Evolutionary conservation across 2,797 vertebrate genomes (phyloP).

Genomic region (Sphenodon punctatus): DNA sequence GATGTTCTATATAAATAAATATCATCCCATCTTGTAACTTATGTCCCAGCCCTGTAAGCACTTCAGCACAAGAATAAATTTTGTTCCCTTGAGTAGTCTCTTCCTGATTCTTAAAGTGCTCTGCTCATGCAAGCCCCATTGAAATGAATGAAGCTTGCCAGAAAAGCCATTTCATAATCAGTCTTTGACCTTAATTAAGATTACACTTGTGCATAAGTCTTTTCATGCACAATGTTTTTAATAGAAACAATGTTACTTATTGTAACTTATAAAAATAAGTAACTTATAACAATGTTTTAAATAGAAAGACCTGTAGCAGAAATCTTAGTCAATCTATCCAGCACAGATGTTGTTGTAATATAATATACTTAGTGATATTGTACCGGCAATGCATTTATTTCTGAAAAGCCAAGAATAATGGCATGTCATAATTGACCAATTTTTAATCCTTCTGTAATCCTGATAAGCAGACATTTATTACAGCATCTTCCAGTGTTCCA

Average conservation of each 20-base stretch:
- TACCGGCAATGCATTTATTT: neutral
- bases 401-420: neutral
- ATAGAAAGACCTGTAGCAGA: neutral
- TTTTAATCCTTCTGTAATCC: slow-evolving; percentile 25
- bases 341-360: slow-evolving; percentile 9
- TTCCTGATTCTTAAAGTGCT: too few relatives aligned
- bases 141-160: too few relatives aligned
- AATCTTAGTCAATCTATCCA: neutral
- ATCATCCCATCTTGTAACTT: slow-evolving; percentile 10
- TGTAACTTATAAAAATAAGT: too few relatives aligned
- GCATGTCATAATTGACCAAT: neutral
- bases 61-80: neutral
- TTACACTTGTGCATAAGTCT: neutral
- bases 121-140: too few relatives aligned
- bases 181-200: neutral
- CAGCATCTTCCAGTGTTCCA: slow-evolving; percentile 2
- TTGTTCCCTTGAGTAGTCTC: neutral
- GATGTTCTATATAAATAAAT: slow-evolving; percentile 18
- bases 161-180: too few relatives aligned
- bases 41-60: slow-evolving; percentile 45
- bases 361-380: slow-evolving; percentile 18
- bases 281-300: slow-evolving; percentile 17
- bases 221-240: neutral
- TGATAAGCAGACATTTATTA: slow-evolving; percentile 25
- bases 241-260: too few relatives aligned